phyloP scores from a whole-genome alignment of 1,140 invertebrate species.

The Anastrepha ludens region DNA sequence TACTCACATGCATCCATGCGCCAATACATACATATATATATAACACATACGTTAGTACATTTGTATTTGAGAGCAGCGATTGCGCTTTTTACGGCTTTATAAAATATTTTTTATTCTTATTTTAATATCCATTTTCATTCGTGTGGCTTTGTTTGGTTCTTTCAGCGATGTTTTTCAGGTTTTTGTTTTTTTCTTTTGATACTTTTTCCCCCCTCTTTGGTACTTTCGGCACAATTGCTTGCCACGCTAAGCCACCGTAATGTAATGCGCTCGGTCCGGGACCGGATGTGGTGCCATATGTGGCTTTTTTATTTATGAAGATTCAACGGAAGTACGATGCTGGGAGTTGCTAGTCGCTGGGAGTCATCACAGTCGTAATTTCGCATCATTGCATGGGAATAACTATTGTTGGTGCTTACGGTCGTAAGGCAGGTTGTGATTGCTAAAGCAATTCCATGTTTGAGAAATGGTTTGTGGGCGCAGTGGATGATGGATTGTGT shows the following conservation, averaged over 20 bases:
- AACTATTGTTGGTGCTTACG: not conserved
- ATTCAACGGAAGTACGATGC: conserved; percentile 55
- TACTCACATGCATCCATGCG: not conserved
- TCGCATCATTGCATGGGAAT: conserved; percentile 42
- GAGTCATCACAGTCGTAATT: conserved; percentile 17
- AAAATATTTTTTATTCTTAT: conserved; percentile 66
- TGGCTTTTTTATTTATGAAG: conserved; percentile 59
- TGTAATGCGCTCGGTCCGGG: not conserved
- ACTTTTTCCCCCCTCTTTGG: not conserved
- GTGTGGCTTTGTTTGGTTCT: conserved; percentile 12
- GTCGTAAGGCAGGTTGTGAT: conserved; percentile 3
- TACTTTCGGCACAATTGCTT: not conserved
- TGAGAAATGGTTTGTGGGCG: not conserved
- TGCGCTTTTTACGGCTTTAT: conserved; percentile 60
- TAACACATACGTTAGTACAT: not conserved
- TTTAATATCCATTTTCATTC: conserved; percentile 13
- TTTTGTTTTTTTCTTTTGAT: not conserved
- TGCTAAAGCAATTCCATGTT: not conserved
- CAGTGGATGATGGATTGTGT: too few relatives aligned
- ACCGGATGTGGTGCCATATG: conserved; percentile 58
- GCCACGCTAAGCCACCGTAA: conserved; percentile 48
- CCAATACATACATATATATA: not conserved
- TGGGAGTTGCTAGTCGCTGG: not conserved
- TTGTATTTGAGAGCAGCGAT: not conserved
- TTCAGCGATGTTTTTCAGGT: not conserved